Evolutionary conservation across 2,888 invertebrate species (phyloP), one percentile per base, ranked within the genome.

Genomic region (Rotaria macrura): DNA sequence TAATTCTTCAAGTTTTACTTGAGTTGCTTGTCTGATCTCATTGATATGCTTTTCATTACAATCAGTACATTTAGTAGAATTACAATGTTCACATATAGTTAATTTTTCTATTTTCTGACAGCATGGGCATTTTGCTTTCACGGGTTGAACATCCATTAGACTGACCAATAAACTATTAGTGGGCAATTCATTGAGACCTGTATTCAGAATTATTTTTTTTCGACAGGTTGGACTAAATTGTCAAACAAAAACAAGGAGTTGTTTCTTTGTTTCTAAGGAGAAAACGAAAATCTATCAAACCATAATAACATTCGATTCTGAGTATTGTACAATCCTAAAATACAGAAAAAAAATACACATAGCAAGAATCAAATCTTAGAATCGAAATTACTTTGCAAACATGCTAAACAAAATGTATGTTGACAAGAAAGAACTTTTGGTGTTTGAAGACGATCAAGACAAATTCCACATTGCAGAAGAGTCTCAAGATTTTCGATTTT

Each of bases 111-210:
- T 4, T 25, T 43, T 43, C n/a, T 79, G 10, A 43, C 79, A 79
- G 43, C 43, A 43, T 3, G 79, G 79, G 43, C 79, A 79, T 79
- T 79, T 79, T 40, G 79, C 79, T 43, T 79, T 79, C 3, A 79
- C 79, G 12, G 79, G 79, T 43, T 79, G 79, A n/a, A 79, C 79
- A n/a, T 79, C 79, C 79, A 79, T 79, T n/a, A 79, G 25, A 79
- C n/a, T 79, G 20, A 14, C 43, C 12, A 79, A n/a, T 43, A 79
- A 43, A 10, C 43, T 3, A 79, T 79, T 79, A 25, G 4, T 43
- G 14, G 79, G 43, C 20, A 79, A 43, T 43, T 43, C 43, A 12
- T 79, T 14, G 25, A n/a, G 40, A 10, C 79, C 79, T 14, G 4
- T 40, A 6, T 0, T 25, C n/a, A 79, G 43, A 79, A 4, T 25